Percentiles rank a stretch among this genome's conserved stretches.
These are phyloP conservation scores for Drosophila bunnanda DNA, from an alignment of 2,888 invertebrate species.

Conservation along the genomic window DNA sequence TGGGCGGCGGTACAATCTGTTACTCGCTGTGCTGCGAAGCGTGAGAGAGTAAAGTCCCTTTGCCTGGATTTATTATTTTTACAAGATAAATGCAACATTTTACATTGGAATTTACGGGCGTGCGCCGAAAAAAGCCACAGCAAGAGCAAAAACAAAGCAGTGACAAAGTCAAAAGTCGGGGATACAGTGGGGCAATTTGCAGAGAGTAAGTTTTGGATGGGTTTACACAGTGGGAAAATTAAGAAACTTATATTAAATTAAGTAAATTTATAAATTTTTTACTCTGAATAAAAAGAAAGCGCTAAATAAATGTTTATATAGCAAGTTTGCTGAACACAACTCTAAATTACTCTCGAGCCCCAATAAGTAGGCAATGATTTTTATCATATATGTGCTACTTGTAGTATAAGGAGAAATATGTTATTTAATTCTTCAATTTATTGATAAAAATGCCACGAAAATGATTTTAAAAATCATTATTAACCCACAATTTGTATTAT, in stretches of 20 bases:
- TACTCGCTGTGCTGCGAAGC: conserved; percentile 64
- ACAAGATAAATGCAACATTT: conserved; percentile 81
- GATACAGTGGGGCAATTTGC: conserved; percentile 58
- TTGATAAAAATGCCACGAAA: too few relatives aligned
- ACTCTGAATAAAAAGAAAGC: background rate
- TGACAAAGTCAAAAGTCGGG: conserved; percentile 63
- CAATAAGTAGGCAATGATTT: background rate
- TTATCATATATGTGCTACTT: rapidly evolving
- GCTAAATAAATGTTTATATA: background rate
- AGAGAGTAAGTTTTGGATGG: background rate
- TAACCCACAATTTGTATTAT: background rate
- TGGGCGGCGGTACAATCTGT: conserved; percentile 34
- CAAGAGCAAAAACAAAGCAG: conserved; percentile 54
- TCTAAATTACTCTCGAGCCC: background rate
- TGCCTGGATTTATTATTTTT: conserved; percentile 77
- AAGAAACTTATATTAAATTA: background rate
- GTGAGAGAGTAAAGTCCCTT: conserved; percentile 75
- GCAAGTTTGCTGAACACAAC: background rate
- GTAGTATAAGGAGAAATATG: background rate
- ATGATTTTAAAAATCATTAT: background rate
- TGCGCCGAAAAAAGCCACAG: conserved; percentile 58
- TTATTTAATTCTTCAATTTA: background rate
- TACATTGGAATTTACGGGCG: conserved; percentile 77
- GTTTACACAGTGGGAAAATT: background rate
- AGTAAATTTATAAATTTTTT: background rate